phyloP scores from a whole-genome alignment of 2,888 invertebrate genomes.

The Nomada fabriciana region DNA sequence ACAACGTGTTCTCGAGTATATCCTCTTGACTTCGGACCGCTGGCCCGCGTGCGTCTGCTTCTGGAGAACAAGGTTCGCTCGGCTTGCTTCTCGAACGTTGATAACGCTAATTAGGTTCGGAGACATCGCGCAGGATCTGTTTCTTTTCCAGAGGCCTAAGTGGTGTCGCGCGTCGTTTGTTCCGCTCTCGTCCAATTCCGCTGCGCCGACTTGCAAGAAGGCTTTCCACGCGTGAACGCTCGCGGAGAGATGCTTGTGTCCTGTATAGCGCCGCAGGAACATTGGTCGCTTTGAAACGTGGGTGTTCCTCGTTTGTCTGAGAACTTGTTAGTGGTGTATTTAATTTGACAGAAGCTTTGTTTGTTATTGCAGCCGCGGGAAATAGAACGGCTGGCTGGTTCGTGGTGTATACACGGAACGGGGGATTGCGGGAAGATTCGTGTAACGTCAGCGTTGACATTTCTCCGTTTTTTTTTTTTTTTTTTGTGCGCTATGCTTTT shows the following conservation, averaged over 20 bases:
- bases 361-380: background rate
- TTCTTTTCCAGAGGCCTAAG: conserved; percentile 47
- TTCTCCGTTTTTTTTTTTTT: background rate
- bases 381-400: background rate
- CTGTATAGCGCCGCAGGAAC: background rate
- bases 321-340: background rate
- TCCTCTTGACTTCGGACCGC: background rate
- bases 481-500: background rate
- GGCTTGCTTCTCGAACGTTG: conserved; percentile 36
- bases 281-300: conserved; percentile 1
- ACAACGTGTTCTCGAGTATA: conserved; percentile 12
- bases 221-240: conserved; percentile 38
- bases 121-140: conserved; percentile 50
- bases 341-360: background rate
- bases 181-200: conserved; percentile 30
- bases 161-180: conserved; percentile 50
- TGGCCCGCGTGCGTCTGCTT: conserved; percentile 26
- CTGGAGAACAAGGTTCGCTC: conserved; percentile 5
- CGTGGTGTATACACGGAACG: background rate
- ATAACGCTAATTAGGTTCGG: conserved; percentile 70
- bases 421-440: background rate
- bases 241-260: background rate
- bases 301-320: background rate
- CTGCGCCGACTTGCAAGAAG: conserved; percentile 38
- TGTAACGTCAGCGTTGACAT: background rate